Evolutionary conservation across 2,888 invertebrate species (phyloP), one percentile per base, ranked within the genome.

Genomic region (Mythimna albipuncta): DNA sequence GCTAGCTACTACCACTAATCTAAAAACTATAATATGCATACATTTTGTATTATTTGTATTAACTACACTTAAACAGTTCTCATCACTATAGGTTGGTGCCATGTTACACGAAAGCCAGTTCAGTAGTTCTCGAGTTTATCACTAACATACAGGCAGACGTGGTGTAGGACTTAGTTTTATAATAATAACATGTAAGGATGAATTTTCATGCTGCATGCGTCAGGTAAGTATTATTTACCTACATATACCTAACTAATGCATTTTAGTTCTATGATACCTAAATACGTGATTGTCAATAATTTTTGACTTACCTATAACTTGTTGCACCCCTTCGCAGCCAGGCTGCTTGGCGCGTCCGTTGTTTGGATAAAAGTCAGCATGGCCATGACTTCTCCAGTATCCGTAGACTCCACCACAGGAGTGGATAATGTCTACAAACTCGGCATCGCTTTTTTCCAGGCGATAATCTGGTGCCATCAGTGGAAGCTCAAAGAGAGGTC

Each of bases 361-460:
- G 89, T 98, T 98, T 0, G 98, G 98, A 92, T 97, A 98, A 89
- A 98, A 98, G 91, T 98, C 98, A 0, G 94, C 97, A 88, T 98
- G 97, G 0, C 98, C 98, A 26, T 97, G 95, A 6, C 97, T 96
- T 44, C 89, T 85, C n/a, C 88, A 86, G 81, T 97, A 97, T 0
- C 98, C 98, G 52, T 97, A 94, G 59, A 97, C 93, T 0, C 98
- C 98, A 0, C 97, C 97, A 84, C 97, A 97, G 0, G 98, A 98
- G 87, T 98, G 98, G 66, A 98, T 97, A 1, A 98, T 97, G 88
- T 98, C 98, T 1, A 97, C 98, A 87, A 98, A 98, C 35, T 95
- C 92, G 0, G 98, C 98, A 89, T 98, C 98, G 4, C 94, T 96
- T 47, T 93, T 92, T 81, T 97, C 97, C 63, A 98, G 92, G 2